A percentile compares a stretch with the other conserved stretches of the same genome.
Conservation (phyloP, 1,140 invertebrate genomes). For the Sesamia nonagrioides region DNA sequence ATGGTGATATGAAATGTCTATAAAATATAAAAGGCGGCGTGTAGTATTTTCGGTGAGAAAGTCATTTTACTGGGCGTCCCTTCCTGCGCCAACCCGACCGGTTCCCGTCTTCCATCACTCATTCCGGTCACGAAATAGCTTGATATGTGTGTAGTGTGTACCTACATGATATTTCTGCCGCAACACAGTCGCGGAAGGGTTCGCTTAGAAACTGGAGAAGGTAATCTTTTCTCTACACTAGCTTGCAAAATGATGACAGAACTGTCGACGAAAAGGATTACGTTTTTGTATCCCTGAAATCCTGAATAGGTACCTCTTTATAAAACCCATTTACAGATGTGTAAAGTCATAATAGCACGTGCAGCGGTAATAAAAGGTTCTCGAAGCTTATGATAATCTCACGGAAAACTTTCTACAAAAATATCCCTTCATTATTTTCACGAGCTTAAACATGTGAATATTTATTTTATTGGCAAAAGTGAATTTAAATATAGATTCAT, state of each 20-base stretch:
- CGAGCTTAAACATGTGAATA: slow-evolving; percentile 5
- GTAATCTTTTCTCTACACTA: slow-evolving; percentile 39
- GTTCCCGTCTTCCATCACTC: slow-evolving; percentile 55
- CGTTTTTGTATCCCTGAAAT: neutral
- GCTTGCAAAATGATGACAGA: slow-evolving; percentile 22
- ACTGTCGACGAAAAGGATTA: neutral
- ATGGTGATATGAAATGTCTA: slow-evolving; percentile 43
- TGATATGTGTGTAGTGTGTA: slow-evolving; percentile 22
- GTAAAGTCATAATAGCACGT: neutral
- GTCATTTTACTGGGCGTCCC: slow-evolving; percentile 54
- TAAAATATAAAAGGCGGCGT: slow-evolving; percentile 33
- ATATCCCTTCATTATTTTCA: slow-evolving; percentile 9
- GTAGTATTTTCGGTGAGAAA: slow-evolving; percentile 57
- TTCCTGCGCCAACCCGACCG: slow-evolving; percentile 44
- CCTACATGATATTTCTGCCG: slow-evolving; percentile 45
- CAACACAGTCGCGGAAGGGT: slow-evolving; percentile 40
- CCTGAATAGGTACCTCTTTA: neutral
- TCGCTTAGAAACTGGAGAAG: slow-evolving; percentile 35
- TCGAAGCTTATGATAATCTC: neutral
- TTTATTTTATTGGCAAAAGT: slow-evolving; percentile 5
- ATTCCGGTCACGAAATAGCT: slow-evolving; percentile 56
- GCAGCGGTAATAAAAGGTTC: neutral
- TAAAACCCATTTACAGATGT: neutral
- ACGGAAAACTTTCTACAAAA: slow-evolving; percentile 1
- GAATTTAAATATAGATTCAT: slow-evolving; percentile 5